These are phyloP conservation scores for Mormyrops boulengeri DNA, from an alignment of 2,797 vertebrate genomes.

Conservation along the genomic window DNA sequence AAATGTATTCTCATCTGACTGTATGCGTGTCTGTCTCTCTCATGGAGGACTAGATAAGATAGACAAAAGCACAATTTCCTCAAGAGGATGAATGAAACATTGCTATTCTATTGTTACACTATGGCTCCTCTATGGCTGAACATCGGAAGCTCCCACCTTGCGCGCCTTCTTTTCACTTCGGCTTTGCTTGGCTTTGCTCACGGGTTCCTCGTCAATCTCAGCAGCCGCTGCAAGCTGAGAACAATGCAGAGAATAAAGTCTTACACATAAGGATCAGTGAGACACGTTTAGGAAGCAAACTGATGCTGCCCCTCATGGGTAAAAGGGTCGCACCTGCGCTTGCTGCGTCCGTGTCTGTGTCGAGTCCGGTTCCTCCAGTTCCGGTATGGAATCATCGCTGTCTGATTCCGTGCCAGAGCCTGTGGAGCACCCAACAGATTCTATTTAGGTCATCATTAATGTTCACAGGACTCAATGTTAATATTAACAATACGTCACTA, in stretches of 20 bases:
- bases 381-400: slow-evolving; percentile 95
- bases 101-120: background rate
- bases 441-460: background rate
- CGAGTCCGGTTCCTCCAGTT: slow-evolving; percentile 93
- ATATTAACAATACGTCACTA: background rate
- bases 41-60: background rate
- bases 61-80: background rate
- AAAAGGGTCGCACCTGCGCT: slow-evolving; percentile 73
- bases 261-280: background rate
- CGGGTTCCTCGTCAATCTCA: slow-evolving; percentile 95
- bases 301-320: background rate
- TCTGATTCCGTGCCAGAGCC: slow-evolving; percentile 96
- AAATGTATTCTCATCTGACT: background rate
- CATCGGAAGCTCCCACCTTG: slow-evolving; percentile 64
- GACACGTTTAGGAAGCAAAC: background rate
- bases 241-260: background rate
- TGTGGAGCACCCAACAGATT: slow-evolving; percentile 42
- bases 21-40: background rate
- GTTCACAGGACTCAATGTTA: background rate
- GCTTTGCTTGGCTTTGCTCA: slow-evolving; percentile 99
- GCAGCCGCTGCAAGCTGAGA: slow-evolving; percentile 90
- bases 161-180: slow-evolving; percentile 97
- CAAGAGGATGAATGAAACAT: background rate
- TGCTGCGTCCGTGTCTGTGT: slow-evolving; percentile 93
- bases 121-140: background rate